Base-by-base conservation (phyloP, 2,888 invertebrate genomes). In the Tipula helvola region DNA sequence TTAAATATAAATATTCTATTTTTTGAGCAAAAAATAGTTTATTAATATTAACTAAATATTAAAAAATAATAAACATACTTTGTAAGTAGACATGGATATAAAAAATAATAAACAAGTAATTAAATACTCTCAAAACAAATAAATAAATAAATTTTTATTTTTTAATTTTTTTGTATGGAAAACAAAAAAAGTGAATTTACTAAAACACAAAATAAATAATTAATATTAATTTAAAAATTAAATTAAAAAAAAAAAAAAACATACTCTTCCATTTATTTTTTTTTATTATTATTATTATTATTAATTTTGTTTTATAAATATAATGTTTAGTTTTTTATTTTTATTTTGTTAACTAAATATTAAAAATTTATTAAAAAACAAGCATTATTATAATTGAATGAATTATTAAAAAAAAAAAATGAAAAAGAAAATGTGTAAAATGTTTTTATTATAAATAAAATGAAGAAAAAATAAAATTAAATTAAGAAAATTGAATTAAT, bases 401-500 rank as follows among this genome's bases (percentile, higher is more conserved):
- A 71, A 71, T 71, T 71, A 71, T 71, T 52, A 16, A 52, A 52
- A 52, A 52, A 52, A 52, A 52, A 52, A 52, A 71, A 71, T 71
- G 71, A 71, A 71, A 71, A 84, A 84, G 36, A 84, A 84, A 84
- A 84, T 84, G 84, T 84, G 84, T 84, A 84, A 84, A 84, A 84
- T 84, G 84, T 84, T 84, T 84, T 84, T 84, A 84, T 84, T 84
- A 84, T 84, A 84, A 84, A 84, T 84, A 39, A 39, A 84, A 84
- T 39, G 41, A 84, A 84, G 41, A 84, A 84, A 39, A 84, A 84
- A 36, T 71, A 10, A 18, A 71, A 71, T 71, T 71, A 71, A 71
- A 71, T 71, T 18, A 71, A 28, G 12, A 71, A 71, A 71, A 71
- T 71, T 71, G 28, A 71, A 71, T 71, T 71, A 28, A 71, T 71